A percentile compares a stretch with the other conserved stretches of the same genome.
Evolutionary conservation across 2,797 vertebrate genomes (phyloP).

Genomic region (Propithecus deckenii): DNA sequence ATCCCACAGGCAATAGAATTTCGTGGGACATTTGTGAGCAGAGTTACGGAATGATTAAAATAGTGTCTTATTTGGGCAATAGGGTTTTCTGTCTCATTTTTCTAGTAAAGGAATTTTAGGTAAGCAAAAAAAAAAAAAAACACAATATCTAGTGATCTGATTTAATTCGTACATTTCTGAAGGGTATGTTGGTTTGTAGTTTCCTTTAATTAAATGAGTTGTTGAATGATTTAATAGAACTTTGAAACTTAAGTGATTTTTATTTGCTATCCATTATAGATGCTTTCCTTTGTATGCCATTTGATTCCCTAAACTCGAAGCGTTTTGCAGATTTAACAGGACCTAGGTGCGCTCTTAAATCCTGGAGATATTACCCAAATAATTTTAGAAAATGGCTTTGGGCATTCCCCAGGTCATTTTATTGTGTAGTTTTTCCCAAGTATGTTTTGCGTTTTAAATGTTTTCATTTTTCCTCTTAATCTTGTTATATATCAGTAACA

Average conservation of each 20-base stretch:
- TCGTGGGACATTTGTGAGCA: not conserved
- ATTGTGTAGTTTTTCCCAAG: conserved; percentile 1
- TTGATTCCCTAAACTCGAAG: not conserved
- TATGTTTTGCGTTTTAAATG: conserved; percentile 64
- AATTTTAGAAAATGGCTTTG: conserved; percentile 39
- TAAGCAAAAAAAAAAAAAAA: not conserved
- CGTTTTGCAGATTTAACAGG: not conserved
- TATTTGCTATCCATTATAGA: not conserved
- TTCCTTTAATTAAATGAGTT: conserved; percentile 22
- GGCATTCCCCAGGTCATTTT: not conserved
- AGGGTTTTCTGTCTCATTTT: not conserved
- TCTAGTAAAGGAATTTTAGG: conserved; percentile 6
- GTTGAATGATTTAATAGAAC: not conserved
- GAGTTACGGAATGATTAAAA: not conserved
- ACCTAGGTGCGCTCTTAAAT: conserved; percentile 28
- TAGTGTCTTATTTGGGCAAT: not conserved
- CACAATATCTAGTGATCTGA: not conserved
- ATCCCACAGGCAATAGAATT: not conserved
- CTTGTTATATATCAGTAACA: conserved; percentile 64
- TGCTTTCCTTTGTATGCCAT: not conserved
- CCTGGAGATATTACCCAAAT: not conserved
- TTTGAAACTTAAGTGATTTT: conserved; percentile 1
- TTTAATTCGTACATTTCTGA: conserved; percentile 2
- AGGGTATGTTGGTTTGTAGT: not conserved
- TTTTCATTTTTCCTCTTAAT: conserved; percentile 68